A percentile compares a stretch with the other conserved stretches of the same genome.
These are phyloP conservation scores for Margaritifera margaritifera DNA, from an alignment of 2,888 invertebrate genomes.

Conservation along the genomic window DNA sequence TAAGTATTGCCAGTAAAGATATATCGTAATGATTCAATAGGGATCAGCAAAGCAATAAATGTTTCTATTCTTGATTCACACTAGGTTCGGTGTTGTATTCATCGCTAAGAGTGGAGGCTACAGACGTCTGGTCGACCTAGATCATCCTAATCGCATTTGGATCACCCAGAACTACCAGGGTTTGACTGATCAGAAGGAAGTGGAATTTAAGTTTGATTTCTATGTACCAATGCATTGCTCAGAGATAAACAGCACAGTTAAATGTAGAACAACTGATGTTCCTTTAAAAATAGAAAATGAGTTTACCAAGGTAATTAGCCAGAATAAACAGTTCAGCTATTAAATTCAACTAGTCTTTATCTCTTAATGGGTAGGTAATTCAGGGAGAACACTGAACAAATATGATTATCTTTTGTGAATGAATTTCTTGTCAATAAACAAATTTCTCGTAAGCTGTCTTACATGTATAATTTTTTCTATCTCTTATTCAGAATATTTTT, in stretches of 20 bases:
- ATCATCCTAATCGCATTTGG: not conserved
- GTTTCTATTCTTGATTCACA: too few relatives aligned
- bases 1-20: too few relatives aligned
- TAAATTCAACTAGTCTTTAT: too few relatives aligned
- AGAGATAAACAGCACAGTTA: constrained; percentile 1
- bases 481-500: too few relatives aligned
- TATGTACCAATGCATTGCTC: constrained; percentile 24
- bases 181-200: constrained; percentile 3
- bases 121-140: constrained; percentile 7
- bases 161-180: constrained; percentile 8
- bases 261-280: constrained; percentile 5
- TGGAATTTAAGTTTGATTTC: constrained; percentile 35
- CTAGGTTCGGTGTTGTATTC: constrained; percentile 26
- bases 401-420: too few relatives aligned
- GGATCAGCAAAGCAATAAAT: too few relatives aligned
- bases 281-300: constrained; percentile 14
- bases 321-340: not conserved
- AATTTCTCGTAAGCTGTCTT: too few relatives aligned
- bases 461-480: too few relatives aligned
- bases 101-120: constrained; percentile 32
- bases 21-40: too few relatives aligned
- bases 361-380: too few relatives aligned
- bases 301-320: constrained; percentile 15
- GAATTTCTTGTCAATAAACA: too few relatives aligned
- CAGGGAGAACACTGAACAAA: too few relatives aligned